A percentile compares a stretch with the other conserved stretches of the same genome.
Conservation (phyloP, 2,113 vertebrate genomes). For the Callionymus lyra region DNA sequence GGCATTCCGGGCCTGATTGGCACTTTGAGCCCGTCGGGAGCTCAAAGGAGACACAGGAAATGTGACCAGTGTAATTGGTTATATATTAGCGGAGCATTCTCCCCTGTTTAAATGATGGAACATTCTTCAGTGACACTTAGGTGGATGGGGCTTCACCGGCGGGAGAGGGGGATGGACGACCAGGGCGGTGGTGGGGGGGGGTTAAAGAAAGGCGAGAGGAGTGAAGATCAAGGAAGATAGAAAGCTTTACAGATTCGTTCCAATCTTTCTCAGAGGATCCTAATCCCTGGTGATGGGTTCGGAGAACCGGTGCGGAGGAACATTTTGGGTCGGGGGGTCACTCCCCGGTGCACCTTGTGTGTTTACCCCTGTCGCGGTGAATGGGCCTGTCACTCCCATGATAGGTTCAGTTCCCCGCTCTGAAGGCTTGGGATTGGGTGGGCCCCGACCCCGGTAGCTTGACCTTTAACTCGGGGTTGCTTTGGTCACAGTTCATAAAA, state of each 20-base stretch:
- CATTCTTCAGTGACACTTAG: constrained; percentile 63
- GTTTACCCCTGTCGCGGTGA: constrained; percentile 18
- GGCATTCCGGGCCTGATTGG: constrained; percentile 73
- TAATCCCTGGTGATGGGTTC: not conserved
- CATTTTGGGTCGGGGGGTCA: constrained; percentile 9
- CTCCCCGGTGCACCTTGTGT: constrained; percentile 17
- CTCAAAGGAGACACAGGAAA: constrained; percentile 72
- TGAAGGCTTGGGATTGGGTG: constrained; percentile 7
- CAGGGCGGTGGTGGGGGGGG: not conserved
- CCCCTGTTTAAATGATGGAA: constrained; percentile 58
- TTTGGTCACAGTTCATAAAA: constrained; percentile 42
- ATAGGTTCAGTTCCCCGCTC: constrained; percentile 35
- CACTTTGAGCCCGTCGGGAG: constrained; percentile 68
- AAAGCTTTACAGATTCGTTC: constrained; percentile 12
- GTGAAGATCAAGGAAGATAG: not conserved
- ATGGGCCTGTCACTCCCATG: constrained; percentile 29
- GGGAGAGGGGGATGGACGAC: constrained; percentile 7
- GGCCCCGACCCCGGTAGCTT: constrained; percentile 50
- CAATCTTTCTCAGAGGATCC: constrained; percentile 2
- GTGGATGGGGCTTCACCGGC: constrained; percentile 39
- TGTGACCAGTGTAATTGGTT: constrained; percentile 73
- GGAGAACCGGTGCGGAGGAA: constrained; percentile 4
- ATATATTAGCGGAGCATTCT: constrained; percentile 64
- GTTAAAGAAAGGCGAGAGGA: constrained; percentile 1
- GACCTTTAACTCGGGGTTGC: constrained; percentile 45